Conservation (phyloP, 2,888 invertebrate genomes). For the Drosophila kuntzei region DNA sequence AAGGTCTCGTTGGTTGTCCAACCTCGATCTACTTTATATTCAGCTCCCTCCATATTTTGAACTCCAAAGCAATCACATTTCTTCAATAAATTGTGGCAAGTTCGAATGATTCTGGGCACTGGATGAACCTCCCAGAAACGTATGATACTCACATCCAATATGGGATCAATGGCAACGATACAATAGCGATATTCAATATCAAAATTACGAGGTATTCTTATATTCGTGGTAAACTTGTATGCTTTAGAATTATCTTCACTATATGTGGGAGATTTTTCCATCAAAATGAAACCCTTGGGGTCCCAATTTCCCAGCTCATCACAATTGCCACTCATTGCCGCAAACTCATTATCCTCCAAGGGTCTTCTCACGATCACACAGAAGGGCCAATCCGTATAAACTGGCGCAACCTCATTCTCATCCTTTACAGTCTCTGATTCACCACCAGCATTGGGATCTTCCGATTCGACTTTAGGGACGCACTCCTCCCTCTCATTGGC, state of each 20-base stretch:
- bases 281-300: constrained; percentile 86
- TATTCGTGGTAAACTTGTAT: constrained; percentile 78
- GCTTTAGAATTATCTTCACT: constrained; percentile 40
- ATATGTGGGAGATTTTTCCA: constrained; percentile 85
- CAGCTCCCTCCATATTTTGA: constrained; percentile 87
- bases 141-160: constrained; percentile 86
- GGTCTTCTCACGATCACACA: constrained; percentile 85
- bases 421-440: constrained; percentile 25
- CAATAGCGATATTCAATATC: constrained; percentile 91
- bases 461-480: background rate
- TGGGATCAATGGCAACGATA: constrained; percentile 89
- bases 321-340: constrained; percentile 90
- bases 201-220: constrained; percentile 89
- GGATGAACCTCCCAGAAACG: constrained; percentile 92
- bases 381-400: constrained; percentile 85
- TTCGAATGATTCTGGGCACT: constrained; percentile 86
- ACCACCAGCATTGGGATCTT: rapidly evolving
- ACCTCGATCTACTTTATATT: constrained; percentile 89
- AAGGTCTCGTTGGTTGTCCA: constrained; percentile 94
- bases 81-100: constrained; percentile 85
- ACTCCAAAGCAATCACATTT: constrained; percentile 88
- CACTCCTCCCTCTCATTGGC: constrained; percentile 86
- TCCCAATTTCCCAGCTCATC: constrained; percentile 90
- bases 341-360: constrained; percentile 87
- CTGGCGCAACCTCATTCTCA: background rate